Evolutionary conservation across 2,797 vertebrate genomes (phyloP), one percentile per base, ranked within the genome.

Genomic region (Gadopsis bispinosus): DNA sequence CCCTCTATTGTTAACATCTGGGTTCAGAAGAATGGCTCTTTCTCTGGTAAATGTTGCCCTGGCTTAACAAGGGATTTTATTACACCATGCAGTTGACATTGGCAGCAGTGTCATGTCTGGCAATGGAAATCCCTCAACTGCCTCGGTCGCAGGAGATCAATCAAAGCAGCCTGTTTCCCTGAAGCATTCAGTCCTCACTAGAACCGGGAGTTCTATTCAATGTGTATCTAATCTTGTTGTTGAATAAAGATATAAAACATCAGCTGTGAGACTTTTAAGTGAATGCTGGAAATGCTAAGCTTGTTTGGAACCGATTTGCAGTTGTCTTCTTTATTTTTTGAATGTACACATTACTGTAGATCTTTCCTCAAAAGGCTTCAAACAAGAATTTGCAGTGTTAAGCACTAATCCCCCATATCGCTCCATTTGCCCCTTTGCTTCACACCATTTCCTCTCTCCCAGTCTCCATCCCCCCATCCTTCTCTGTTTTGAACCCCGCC

Each of bases 1-100:
- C 89, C 67, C 91, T 95, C 93, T 95, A 95, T 96, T 96, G 94
- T 95, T 95, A 95, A 95, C 95, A 96, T 95, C 94, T 96, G 95
- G 93, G 87, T 81, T 87, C 76, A 83, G 91, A 94, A 94, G 92
- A 95, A 95, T 93, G 92, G 89, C 84, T 89, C 92, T 94, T 93
- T 95, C 93, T 95, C 86, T 91, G 92, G 84, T 91, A 93, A 92
- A 95, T 91, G 91, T 93, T 93, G 87, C 91, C 85, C 89, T 79
- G 83, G 88, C 88, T 94, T 95, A 94, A 94, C 89, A 86, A 91
- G 91, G 88, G 93, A 93, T 95, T 95, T 95, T 93, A 93, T 95
- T 95, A 94, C 94, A 92, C 78, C 90, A 77, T 85, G 83, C 83
- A 88, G 94, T 95, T 95, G 93, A 95, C 91, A 93, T 94, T 95